phyloP scores from a whole-genome alignment of 2,113 vertebrate species.

The Pelvicachromis taeniatus region DNA sequence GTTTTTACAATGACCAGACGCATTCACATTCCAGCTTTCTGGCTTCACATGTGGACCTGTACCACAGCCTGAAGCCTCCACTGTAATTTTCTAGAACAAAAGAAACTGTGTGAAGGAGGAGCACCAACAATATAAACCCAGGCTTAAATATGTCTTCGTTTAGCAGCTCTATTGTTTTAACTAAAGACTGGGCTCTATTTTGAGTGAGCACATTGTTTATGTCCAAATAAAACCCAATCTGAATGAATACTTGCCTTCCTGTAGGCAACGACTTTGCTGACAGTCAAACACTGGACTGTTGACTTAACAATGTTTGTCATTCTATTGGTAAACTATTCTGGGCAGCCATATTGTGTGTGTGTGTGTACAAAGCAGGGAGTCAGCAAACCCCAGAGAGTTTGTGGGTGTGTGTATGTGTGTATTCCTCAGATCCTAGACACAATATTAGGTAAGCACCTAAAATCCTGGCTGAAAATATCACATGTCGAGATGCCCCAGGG shows the following conservation, averaged over 20 bases:
- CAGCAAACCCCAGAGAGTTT: background rate
- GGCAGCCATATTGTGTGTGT: background rate
- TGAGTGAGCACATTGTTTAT: conserved; percentile 21
- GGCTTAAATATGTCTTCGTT: background rate
- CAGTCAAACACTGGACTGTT: conserved; percentile 25
- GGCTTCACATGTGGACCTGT: background rate
- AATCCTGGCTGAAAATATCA: conserved; percentile 35
- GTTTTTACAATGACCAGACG: background rate
- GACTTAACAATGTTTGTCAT: conserved; percentile 10
- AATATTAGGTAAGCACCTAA: background rate
- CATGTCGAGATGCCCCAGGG: conserved; percentile 38
- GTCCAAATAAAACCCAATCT: conserved; percentile 18
- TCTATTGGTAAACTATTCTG: conserved; percentile 29
- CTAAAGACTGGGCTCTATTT: background rate
- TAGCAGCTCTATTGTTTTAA: conserved; percentile 1
- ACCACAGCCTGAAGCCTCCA: background rate
- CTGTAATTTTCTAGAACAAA: background rate
- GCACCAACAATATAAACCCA: conserved; percentile 1
- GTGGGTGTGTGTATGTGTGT: background rate
- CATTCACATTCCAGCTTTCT: background rate
- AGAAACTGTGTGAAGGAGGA: background rate
- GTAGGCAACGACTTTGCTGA: background rate
- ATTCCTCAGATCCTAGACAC: background rate
- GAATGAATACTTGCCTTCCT: background rate
- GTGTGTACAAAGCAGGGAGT: background rate